A percentile compares a stretch with the other conserved stretches of the same genome.
phyloP scores from a whole-genome alignment of 1,140 invertebrate species.

The Drosophila quadrilineata region DNA sequence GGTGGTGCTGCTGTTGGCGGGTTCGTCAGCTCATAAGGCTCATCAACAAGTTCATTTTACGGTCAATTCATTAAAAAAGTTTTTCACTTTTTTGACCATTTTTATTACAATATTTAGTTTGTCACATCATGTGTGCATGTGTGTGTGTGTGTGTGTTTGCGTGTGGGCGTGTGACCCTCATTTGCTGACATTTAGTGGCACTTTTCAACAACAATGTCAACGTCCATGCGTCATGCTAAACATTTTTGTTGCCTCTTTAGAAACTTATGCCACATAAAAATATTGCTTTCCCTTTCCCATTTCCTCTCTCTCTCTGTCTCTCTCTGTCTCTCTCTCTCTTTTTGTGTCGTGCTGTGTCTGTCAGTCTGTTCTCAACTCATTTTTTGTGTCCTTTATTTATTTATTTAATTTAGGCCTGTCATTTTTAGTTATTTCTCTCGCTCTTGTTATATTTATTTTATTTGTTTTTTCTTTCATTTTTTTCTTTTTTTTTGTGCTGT shows the following conservation, averaged over 20 bases:
- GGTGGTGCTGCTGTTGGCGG: background rate
- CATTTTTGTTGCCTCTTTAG: slow-evolving; percentile 26
- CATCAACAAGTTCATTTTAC: slow-evolving; percentile 81
- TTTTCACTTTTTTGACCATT: slow-evolving; percentile 48
- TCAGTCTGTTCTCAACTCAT: slow-evolving; percentile 28
- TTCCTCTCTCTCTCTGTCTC: background rate
- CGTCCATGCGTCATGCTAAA: slow-evolving; percentile 52
- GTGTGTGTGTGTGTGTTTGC: slow-evolving; percentile 4
- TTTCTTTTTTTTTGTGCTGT: slow-evolving; percentile 31
- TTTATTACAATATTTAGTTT: slow-evolving; percentile 55
- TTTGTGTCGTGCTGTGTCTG: slow-evolving; percentile 16
- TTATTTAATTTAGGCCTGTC: slow-evolving; percentile 46
- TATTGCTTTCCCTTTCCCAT: slow-evolving; percentile 1
- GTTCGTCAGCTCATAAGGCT: slow-evolving; percentile 67
- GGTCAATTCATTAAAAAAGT: slow-evolving; percentile 80
- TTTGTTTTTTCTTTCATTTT: too few species aligned
- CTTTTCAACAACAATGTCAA: slow-evolving; percentile 50
- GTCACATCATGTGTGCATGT: slow-evolving; percentile 22
- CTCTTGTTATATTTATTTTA: slow-evolving; percentile 30
- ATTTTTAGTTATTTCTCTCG: slow-evolving; percentile 24
- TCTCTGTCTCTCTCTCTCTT: slow-evolving; percentile 2
- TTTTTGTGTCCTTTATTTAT: slow-evolving; percentile 35
- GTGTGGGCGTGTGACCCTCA: slow-evolving; percentile 62
- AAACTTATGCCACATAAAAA: slow-evolving; percentile 8
- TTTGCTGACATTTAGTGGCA: slow-evolving; percentile 76